A percentile compares a stretch with the other conserved stretches of the same genome.
Conservation (phyloP, 2,888 invertebrate species). For the Drosophila emarginata region DNA sequence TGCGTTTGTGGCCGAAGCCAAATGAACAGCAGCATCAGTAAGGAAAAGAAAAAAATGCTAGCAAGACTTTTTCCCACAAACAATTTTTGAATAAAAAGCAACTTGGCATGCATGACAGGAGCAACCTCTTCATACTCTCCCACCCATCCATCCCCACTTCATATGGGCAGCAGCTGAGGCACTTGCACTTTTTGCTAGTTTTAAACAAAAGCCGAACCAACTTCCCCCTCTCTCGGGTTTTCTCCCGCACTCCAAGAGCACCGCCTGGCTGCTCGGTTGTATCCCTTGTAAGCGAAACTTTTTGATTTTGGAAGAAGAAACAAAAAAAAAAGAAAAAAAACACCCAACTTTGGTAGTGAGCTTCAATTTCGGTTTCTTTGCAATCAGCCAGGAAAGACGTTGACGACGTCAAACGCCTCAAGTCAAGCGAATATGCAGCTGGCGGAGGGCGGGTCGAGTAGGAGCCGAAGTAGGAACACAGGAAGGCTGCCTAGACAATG, state of each 20-base stretch:
- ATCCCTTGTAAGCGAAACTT: constrained; percentile 62
- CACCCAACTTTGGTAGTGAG: constrained; percentile 55
- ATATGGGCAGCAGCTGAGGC: constrained; percentile 44
- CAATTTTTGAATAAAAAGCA: constrained; percentile 63
- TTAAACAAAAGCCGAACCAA: constrained; percentile 62
- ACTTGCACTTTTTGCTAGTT: constrained; percentile 66
- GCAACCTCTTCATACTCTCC: constrained; percentile 10
- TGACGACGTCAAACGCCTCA: constrained; percentile 66
- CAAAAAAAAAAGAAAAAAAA: constrained; percentile 20
- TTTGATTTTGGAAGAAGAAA: constrained; percentile 64
- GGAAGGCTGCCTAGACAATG: constrained; percentile 57
- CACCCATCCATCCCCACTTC: background rate
- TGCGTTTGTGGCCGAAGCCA: constrained; percentile 69
- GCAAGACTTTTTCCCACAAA: constrained; percentile 51
- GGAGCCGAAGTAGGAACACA: background rate
- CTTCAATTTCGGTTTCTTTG: constrained; percentile 75
- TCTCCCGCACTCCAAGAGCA: background rate
- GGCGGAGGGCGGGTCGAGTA: background rate
- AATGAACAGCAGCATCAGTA: constrained; percentile 56
- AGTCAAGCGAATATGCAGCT: constrained; percentile 64
- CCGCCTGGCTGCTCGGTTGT: background rate
- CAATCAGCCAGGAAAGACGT: constrained; percentile 60
- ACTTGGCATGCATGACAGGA: constrained; percentile 48
- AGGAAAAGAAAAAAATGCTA: constrained; percentile 24
- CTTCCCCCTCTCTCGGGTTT: background rate